Conservation (phyloP, 2,113 vertebrate species). For the Scomber japonicus region DNA sequence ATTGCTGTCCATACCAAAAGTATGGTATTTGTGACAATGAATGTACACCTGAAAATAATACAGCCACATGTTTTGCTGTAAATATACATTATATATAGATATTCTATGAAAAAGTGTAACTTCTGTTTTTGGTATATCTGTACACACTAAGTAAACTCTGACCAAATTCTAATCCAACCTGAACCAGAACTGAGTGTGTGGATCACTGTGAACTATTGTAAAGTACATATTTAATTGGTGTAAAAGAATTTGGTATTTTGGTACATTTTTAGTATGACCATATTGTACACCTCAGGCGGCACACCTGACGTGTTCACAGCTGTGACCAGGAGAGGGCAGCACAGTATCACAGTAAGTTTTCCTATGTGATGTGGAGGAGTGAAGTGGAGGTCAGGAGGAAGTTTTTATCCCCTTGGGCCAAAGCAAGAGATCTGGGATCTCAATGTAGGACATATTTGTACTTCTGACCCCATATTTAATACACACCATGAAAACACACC, state of each 20-base stretch:
- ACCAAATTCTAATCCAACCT: background rate
- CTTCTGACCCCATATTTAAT: constrained; percentile 43
- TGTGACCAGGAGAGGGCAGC: constrained; percentile 77
- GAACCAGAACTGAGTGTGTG: background rate
- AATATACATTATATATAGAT: no score
- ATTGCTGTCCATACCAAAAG: background rate
- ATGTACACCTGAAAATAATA: background rate
- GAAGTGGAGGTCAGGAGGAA: constrained; percentile 41
- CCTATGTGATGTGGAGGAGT: constrained; percentile 1
- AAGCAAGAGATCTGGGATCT: constrained; percentile 53
- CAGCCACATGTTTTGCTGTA: background rate
- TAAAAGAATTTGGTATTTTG: background rate
- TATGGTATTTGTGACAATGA: background rate
- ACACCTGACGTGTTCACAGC: background rate
- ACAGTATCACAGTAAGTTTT: constrained; percentile 28
- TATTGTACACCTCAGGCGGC: background rate
- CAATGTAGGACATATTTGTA: constrained; percentile 44
- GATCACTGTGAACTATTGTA: no score
- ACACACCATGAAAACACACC: constrained; percentile 53
- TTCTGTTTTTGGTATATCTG: background rate
- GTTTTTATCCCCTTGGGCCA: constrained; percentile 1
- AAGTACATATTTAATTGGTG: background rate
- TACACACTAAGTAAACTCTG: background rate
- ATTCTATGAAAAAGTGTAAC: no score
- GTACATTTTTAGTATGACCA: background rate